phyloP scores from a whole-genome alignment of 1,140 invertebrate genomes.

The Xylocopa sonorina region DNA sequence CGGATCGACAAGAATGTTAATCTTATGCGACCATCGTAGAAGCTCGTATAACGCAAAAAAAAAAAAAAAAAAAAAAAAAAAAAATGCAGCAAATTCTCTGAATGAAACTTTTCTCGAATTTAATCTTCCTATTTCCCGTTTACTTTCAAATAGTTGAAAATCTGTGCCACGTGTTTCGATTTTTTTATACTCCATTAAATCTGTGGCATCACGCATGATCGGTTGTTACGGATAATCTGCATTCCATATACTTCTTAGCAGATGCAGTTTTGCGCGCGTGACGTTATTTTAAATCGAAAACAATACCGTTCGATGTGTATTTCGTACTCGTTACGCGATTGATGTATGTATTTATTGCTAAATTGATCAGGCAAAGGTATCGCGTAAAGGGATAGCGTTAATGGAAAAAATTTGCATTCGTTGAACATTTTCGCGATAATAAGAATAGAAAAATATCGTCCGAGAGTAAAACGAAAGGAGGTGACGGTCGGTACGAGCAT shows the following conservation, averaged over 20 bases:
- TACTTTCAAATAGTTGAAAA: no score
- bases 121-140: no score
- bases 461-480: not conserved
- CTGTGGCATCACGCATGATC: conserved; percentile 8
- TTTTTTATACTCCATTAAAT: not conserved
- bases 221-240: conserved; percentile 36
- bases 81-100: not conserved
- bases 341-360: no score
- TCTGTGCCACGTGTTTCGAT: no score
- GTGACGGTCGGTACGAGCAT: conserved; percentile 10
- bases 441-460: not conserved
- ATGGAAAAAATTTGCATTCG: no score
- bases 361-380: no score
- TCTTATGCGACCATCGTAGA: not conserved
- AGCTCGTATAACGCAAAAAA: not conserved
- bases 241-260: conserved; percentile 20
- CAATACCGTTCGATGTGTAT: conserved; percentile 20
- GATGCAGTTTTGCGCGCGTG: not conserved
- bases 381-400: no score
- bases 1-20: conserved; percentile 12
- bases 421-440: no score
- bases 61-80: no score
- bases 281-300: conserved; percentile 52
- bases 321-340: no score
- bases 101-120: no score